phyloP scores from a whole-genome alignment of 2,888 invertebrate genomes.

The Achlya flavicornis region DNA sequence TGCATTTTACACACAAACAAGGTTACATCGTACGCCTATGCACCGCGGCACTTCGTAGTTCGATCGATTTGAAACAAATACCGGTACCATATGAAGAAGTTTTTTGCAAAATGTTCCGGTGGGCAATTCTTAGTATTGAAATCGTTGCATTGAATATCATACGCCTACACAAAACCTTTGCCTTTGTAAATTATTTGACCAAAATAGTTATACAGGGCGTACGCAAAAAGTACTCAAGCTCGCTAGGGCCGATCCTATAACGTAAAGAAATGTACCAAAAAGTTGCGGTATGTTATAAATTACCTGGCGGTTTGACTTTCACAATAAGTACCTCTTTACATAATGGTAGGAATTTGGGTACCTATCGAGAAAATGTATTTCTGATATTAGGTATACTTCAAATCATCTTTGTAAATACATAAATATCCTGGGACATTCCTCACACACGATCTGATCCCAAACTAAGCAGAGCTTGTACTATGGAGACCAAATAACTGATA shows the following conservation, averaged over 20 bases:
- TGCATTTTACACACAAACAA: no score
- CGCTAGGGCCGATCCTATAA: not conserved
- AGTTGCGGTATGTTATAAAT: slow-evolving; percentile 3
- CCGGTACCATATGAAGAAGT: no score
- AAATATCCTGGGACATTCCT: no score
- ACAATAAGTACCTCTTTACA: slow-evolving; percentile 8
- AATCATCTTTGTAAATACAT: not conserved
- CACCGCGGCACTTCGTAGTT: no score
- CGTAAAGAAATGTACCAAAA: slow-evolving; percentile 5
- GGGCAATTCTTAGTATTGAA: no score
- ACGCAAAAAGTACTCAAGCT: not conserved
- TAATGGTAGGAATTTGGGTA: slow-evolving; percentile 4
- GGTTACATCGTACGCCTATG: no score
- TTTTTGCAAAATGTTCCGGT: no score
- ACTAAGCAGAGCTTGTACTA: no score
- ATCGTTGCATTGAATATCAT: not conserved
- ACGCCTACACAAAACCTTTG: not conserved
- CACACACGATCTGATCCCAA: no score
- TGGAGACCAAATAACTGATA: no score
- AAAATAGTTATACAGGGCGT: not conserved
- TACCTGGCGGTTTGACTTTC: not conserved
- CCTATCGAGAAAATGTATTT: slow-evolving; percentile 4
- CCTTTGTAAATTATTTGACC: not conserved
- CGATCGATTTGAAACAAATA: no score
- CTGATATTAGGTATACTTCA: not conserved